Percentiles rank a stretch among this genome's conserved stretches.
Evolutionary conservation across 2,797 vertebrate species (phyloP).

Genomic region (Lacerta bilineata): DNA sequence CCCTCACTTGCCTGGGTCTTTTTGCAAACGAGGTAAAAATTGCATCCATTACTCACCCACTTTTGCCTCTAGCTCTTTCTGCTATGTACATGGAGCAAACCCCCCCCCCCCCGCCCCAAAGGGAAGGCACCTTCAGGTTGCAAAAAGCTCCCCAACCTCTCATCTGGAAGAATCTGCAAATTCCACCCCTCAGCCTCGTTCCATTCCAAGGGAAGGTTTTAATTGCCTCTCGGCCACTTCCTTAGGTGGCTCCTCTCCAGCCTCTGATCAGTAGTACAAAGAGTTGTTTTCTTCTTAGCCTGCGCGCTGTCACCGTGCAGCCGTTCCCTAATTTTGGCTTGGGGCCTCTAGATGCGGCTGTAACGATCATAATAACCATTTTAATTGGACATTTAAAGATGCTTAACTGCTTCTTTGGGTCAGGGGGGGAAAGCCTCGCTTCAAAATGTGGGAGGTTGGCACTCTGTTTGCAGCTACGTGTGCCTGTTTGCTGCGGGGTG

Average conservation of each 20-base stretch:
- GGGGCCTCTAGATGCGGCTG: not conserved
- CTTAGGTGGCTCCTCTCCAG: not conserved
- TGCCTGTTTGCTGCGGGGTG: no score
- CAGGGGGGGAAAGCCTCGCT: not conserved
- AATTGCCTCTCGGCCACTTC: not conserved
- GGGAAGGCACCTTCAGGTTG: not conserved
- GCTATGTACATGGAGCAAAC: no score
- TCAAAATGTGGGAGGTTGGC: not conserved
- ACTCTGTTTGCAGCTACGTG: not conserved
- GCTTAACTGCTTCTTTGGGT: not conserved
- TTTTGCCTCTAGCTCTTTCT: no score
- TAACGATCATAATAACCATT: not conserved
- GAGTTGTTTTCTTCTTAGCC: not conserved
- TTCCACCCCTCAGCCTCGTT: not conserved
- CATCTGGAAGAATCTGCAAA: not conserved
- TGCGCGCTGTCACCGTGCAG: not conserved
- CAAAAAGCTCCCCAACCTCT: not conserved
- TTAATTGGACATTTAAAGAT: conserved; percentile 29
- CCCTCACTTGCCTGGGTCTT: no score
- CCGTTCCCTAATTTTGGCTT: not conserved
- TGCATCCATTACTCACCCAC: no score
- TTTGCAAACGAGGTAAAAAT: no score
- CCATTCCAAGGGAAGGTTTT: not conserved
- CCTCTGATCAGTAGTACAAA: not conserved
- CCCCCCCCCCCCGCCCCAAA: no score